These are phyloP conservation scores for Dryococelus australis DNA, from an alignment of 2,888 invertebrate genomes.

Conservation along the genomic window DNA sequence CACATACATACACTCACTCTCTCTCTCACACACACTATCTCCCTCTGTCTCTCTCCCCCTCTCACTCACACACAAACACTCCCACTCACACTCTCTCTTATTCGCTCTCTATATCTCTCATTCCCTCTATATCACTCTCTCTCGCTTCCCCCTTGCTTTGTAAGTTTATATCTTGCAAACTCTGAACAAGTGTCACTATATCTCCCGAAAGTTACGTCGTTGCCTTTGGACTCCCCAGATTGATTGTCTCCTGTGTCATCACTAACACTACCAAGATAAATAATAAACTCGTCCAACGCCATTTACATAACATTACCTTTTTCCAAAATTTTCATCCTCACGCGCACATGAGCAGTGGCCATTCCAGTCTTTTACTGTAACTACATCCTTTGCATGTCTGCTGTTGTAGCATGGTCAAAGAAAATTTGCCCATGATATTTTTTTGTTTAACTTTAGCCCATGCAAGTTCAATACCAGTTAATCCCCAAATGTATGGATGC, in stretches of 20 bases:
- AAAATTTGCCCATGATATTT: not conserved
- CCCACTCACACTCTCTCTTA: no score
- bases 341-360: not conserved
- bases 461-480: constrained; percentile 9
- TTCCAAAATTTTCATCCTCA: constrained; percentile 20
- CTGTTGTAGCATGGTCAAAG: not conserved
- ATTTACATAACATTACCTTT: not conserved
- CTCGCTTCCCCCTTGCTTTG: no score
- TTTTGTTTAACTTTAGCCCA: not conserved
- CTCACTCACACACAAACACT: no score
- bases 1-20: no score
- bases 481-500: not conserved
- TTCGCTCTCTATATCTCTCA: no score
- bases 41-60: no score
- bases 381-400: not conserved
- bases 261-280: not conserved
- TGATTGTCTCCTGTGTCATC: not conserved
- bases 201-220: no score
- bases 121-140: no score
- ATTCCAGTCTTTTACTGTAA: constrained; percentile 23
- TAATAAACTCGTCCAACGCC: not conserved
- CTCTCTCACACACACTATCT: no score
- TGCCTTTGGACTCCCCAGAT: not conserved
- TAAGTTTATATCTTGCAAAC: no score
- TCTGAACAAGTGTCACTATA: no score